Conservation (phyloP, 1,140 invertebrate genomes). For the Bombus waltoni region DNA sequence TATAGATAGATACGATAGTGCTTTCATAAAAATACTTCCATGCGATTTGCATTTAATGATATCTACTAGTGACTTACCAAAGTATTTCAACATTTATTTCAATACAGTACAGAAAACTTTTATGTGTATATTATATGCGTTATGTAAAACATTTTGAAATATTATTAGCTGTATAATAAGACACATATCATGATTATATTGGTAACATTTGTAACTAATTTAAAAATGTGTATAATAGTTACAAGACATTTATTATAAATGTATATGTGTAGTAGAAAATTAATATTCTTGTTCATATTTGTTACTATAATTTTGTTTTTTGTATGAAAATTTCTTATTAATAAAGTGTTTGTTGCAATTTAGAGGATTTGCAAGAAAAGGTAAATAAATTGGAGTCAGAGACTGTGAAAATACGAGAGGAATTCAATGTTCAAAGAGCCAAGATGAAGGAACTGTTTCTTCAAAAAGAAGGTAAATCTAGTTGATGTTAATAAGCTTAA, state of each 20-base stretch:
- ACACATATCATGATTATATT: background rate
- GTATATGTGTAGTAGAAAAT: no score
- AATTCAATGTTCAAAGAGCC: constrained; percentile 94
- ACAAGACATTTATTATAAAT: no score
- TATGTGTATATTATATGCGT: background rate
- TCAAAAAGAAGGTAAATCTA: constrained; percentile 92
- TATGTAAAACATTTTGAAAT: background rate
- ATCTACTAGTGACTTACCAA: background rate
- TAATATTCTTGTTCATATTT: background rate
- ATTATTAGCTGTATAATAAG: background rate
- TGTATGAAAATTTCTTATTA: constrained; percentile 17
- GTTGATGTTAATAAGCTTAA: background rate
- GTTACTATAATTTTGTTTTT: background rate
- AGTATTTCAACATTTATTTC: background rate
- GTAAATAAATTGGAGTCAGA: constrained; percentile 83
- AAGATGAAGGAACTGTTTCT: constrained; percentile 96
- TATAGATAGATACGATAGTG: background rate
- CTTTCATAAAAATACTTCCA: background rate
- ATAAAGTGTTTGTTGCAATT: constrained; percentile 34
- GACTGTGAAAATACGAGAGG: constrained; percentile 88
- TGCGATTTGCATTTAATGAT: background rate
- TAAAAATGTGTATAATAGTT: background rate
- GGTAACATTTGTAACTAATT: background rate
- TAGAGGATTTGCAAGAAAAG: constrained; percentile 75
- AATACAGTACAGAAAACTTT: no score